Percentiles rank a stretch among this genome's conserved stretches.
Evolutionary conservation across 2,888 invertebrate species (phyloP).

Genomic region (Keiferia lycopersicella): DNA sequence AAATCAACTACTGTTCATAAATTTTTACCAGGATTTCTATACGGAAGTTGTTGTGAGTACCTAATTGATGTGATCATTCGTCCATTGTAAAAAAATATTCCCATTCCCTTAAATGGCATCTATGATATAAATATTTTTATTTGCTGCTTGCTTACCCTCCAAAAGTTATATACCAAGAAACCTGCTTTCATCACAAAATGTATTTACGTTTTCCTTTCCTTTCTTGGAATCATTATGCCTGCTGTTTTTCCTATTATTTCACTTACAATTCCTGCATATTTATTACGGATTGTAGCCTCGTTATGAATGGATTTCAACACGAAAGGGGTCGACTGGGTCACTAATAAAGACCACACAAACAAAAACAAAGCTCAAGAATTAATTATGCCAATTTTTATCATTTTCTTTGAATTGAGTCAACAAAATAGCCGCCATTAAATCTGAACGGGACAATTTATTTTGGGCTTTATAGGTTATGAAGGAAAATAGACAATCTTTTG

Average conservation of each 20-base stretch:
- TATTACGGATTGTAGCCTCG: constrained; percentile 8
- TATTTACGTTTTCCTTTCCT: not conserved
- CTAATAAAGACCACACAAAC: constrained; percentile 5
- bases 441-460: constrained; percentile 7
- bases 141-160: not conserved
- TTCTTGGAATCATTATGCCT: not conserved
- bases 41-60: not conserved
- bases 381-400: constrained; percentile 19
- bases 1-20: not conserved
- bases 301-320: constrained; percentile 12
- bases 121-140: too few species aligned
- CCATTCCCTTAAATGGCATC: too few species aligned
- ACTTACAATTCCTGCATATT: constrained; percentile 28
- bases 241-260: not conserved
- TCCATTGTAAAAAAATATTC: not conserved
- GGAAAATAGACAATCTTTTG: constrained; percentile 3
- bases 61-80: not conserved
- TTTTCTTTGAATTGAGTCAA: constrained; percentile 12
- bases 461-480: not conserved
- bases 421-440: constrained; percentile 15
- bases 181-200: too few species aligned
- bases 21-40: not conserved
- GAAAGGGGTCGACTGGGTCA: constrained; percentile 19
- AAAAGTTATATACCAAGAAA: not conserved
- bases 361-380: constrained; percentile 4